Percentiles rank a stretch among this genome's conserved stretches.
phyloP scores from a whole-genome alignment of 2,113 vertebrate species.

The Haplotaxodon microlepis region DNA sequence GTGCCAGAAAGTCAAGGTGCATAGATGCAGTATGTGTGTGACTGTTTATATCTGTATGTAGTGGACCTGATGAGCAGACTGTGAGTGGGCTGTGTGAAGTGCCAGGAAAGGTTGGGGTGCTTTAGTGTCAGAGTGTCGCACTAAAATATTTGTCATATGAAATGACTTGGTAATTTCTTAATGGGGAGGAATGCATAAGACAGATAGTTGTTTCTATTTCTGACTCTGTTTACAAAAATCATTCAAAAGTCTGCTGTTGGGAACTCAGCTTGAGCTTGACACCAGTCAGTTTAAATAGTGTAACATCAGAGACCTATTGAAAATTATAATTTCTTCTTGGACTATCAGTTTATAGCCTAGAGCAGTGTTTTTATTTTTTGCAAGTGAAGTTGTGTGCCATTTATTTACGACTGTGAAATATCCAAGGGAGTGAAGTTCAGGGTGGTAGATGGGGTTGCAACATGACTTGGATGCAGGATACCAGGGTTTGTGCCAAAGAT shows the following conservation, averaged over 20 bases:
- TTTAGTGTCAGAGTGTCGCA: neutral
- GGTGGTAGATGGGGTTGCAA: neutral
- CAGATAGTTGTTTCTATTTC: neutral
- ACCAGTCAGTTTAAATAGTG: neutral
- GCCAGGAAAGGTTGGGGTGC: neutral
- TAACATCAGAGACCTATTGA: neutral
- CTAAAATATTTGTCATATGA: neutral
- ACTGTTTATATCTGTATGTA: neutral
- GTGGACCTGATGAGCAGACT: slow-evolving; percentile 34
- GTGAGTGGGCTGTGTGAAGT: slow-evolving; percentile 56
- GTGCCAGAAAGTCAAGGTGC: neutral
- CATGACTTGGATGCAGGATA: neutral
- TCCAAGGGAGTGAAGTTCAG: neutral
- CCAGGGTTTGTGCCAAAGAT: neutral
- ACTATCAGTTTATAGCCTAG: neutral
- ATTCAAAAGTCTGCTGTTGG: neutral
- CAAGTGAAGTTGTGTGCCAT: neutral
- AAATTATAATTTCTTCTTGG: neutral
- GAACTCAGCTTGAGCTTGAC: neutral
- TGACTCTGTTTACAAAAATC: neutral
- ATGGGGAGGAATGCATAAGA: neutral
- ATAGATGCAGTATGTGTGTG: neutral
- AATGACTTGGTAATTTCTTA: neutral
- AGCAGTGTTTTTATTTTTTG: neutral
- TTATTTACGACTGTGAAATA: neutral